Evolutionary conservation across 2,888 invertebrate genomes (phyloP).

Genomic region (Glomeris marginata): DNA sequence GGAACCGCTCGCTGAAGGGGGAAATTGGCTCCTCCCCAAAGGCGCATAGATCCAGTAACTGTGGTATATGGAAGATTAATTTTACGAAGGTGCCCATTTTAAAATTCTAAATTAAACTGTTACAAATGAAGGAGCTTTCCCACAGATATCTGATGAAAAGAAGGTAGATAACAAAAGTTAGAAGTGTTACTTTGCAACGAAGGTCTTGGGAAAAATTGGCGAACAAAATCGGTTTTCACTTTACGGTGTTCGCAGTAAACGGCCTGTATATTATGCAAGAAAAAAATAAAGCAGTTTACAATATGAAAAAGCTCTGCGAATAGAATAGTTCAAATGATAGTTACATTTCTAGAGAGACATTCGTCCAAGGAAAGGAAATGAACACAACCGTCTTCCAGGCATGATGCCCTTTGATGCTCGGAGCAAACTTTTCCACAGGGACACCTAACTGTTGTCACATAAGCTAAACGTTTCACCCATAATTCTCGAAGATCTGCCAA

Average conservation of each 20-base stretch:
- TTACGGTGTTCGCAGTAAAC: slow-evolving; percentile 32
- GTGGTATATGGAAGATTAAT: too few species aligned
- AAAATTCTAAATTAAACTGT: too few species aligned
- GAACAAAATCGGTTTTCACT: slow-evolving; percentile 28
- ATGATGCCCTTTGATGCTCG: slow-evolving; percentile 24
- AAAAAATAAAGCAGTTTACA: not conserved
- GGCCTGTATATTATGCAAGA: slow-evolving; percentile 23
- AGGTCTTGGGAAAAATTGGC: slow-evolving; percentile 28
- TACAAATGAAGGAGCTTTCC: too few species aligned
- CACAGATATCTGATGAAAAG: too few species aligned
- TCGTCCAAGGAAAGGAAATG: slow-evolving; percentile 33
- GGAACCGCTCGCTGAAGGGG: too few species aligned
- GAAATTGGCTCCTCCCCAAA: too few species aligned
- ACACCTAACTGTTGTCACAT: slow-evolving; percentile 27
- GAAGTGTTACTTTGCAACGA: slow-evolving; percentile 5
- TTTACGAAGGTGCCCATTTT: too few species aligned
- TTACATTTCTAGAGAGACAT: slow-evolving; percentile 32
- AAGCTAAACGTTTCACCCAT: slow-evolving; percentile 32
- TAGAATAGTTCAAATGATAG: slow-evolving; percentile 6
- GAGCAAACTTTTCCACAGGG: slow-evolving; percentile 29
- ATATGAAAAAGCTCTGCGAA: too few species aligned
- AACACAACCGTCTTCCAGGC: slow-evolving; percentile 26
- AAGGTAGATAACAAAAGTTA: not conserved
- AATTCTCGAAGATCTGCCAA: slow-evolving; percentile 28
- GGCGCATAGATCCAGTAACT: too few species aligned